These are phyloP conservation scores for Laothoe populi DNA, from an alignment of 2,888 invertebrate species.

Conservation along the genomic window DNA sequence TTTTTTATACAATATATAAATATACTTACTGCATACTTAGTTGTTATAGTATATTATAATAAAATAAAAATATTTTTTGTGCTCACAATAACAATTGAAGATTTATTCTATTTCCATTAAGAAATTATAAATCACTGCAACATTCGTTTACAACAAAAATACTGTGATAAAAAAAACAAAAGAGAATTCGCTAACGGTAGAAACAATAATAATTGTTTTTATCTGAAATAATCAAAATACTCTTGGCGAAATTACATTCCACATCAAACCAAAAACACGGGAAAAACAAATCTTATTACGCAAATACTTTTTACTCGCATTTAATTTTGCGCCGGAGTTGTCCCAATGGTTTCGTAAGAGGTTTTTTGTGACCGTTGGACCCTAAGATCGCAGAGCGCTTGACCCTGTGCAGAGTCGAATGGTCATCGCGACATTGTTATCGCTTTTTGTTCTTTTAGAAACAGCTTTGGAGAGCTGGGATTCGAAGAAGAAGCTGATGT, in stretches of 20 bases:
- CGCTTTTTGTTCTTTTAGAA: conserved; percentile 47
- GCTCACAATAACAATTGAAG: too few species aligned
- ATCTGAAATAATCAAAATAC: not conserved
- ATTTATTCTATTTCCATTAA: too few species aligned
- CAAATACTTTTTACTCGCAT: conserved; percentile 31
- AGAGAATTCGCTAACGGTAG: too few species aligned
- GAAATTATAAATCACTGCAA: too few species aligned
- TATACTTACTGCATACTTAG: too few species aligned
- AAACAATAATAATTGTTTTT: not conserved
- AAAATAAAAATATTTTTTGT: too few species aligned
- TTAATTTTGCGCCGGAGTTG: not conserved
- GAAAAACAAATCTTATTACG: conserved; percentile 20
- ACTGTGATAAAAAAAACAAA: not conserved
- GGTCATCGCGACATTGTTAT: conserved; percentile 42
- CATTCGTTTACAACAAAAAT: too few species aligned
- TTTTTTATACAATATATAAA: too few species aligned
- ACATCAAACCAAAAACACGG: conserved; percentile 12
- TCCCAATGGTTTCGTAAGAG: conserved; percentile 34
- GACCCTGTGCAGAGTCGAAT: conserved; percentile 57
- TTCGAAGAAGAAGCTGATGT: conserved; percentile 36
- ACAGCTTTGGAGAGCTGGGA: conserved; percentile 34
- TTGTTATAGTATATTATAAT: too few species aligned
- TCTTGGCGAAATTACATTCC: conserved; percentile 11
- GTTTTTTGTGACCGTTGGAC: conserved; percentile 9
- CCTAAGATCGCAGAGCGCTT: conserved; percentile 50